Conservation (phyloP, 2,113 vertebrate species). For the Atractosteus spatula region DNA sequence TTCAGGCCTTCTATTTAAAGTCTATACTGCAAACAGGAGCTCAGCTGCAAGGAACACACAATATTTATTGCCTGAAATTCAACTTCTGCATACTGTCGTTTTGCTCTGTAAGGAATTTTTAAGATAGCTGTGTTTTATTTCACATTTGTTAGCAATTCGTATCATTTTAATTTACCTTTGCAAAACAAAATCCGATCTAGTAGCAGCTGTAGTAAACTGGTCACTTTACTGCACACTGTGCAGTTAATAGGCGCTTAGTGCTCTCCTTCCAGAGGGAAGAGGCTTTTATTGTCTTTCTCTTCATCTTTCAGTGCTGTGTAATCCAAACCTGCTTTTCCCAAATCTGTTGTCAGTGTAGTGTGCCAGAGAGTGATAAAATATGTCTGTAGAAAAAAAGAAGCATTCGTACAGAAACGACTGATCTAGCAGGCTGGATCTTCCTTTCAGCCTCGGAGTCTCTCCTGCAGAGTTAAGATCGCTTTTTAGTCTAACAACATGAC, state of each 20-base stretch:
- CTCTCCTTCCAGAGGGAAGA: slow-evolving; percentile 12
- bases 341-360: slow-evolving; percentile 42
- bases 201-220: too few relatives aligned
- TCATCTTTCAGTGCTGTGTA: slow-evolving; percentile 43
- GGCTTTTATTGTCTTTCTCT: slow-evolving; percentile 23
- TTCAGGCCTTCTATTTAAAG: neutral
- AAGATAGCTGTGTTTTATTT: too few relatives aligned
- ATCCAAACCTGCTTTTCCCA: slow-evolving; percentile 43
- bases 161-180: neutral
- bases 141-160: neutral
- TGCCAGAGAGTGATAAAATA: slow-evolving; percentile 61
- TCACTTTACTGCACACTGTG: too few relatives aligned
- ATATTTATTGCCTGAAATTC: neutral
- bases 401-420: slow-evolving; percentile 56
- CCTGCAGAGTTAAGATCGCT: slow-evolving; percentile 39
- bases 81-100: too few relatives aligned
- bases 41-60: neutral
- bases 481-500: neutral
- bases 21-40: neutral
- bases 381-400: slow-evolving; percentile 47
- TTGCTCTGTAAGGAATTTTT: too few relatives aligned
- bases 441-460: slow-evolving; percentile 36
- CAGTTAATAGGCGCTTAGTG: too few relatives aligned
- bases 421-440: slow-evolving; percentile 34
- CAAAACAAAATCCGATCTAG: neutral